A percentile compares a stretch with the other conserved stretches of the same genome.
These are phyloP conservation scores for Lasius platythorax DNA, from an alignment of 2,888 invertebrate species.

Conservation along the genomic window DNA sequence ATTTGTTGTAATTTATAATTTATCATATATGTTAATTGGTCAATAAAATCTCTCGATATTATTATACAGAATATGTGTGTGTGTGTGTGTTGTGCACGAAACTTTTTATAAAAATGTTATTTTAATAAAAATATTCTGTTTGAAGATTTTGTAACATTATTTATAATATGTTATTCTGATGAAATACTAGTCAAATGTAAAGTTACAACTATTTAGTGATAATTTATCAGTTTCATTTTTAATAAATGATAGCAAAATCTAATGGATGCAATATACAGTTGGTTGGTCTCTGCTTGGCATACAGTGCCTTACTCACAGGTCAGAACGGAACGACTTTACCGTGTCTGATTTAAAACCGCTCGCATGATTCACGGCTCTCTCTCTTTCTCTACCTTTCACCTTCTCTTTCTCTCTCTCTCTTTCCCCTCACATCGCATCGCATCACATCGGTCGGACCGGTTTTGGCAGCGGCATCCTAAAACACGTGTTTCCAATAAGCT, in stretches of 20 bases:
- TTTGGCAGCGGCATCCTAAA: constrained; percentile 78
- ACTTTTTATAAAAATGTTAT: neutral
- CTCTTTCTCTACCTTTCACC: constrained; percentile 59
- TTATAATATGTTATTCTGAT: neutral
- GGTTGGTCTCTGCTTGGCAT: constrained; percentile 18
- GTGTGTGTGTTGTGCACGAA: too few relatives aligned
- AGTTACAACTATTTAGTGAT: neutral
- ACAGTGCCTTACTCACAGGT: constrained; percentile 36
- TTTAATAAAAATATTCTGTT: neutral
- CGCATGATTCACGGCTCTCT: constrained; percentile 77
- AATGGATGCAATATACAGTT: neutral
- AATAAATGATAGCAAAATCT: neutral
- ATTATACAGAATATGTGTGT: neutral
- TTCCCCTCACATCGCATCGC: constrained; percentile 38
- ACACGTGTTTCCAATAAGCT: constrained; percentile 83
- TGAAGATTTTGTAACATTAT: neutral
- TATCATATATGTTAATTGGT: neutral
- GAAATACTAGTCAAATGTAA: neutral
- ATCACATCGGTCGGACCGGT: constrained; percentile 78
- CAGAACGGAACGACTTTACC: constrained; percentile 72
- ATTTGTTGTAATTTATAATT: neutral
- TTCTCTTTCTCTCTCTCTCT: constrained; percentile 25
- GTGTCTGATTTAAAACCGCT: constrained; percentile 82
- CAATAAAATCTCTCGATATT: neutral
- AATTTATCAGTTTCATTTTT: neutral